Conservation (phyloP, 2,113 vertebrate species). For the Burhinus bistriatus region DNA sequence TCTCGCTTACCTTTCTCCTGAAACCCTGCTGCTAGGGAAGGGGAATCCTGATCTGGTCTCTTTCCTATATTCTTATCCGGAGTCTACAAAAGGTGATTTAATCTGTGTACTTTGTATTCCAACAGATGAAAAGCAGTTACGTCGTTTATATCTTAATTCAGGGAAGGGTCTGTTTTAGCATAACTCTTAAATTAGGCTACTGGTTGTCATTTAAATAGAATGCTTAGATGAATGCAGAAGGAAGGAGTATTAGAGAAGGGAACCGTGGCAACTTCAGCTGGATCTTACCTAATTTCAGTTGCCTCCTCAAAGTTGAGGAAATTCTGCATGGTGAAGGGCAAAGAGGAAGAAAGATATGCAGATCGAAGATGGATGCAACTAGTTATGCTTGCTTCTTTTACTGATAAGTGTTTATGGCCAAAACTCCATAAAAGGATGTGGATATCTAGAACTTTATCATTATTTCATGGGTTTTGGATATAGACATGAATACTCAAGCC, state of each 20-base stretch:
- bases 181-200: not conserved
- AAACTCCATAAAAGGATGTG: not conserved
- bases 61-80: not conserved
- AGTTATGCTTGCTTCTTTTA: not conserved
- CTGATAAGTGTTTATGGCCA: not conserved
- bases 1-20: not conserved
- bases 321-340: not conserved
- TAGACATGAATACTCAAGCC: not conserved
- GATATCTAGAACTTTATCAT: not conserved
- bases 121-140: not conserved
- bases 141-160: not conserved
- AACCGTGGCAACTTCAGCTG: not conserved
- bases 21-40: not conserved
- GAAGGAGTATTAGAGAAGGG: not conserved
- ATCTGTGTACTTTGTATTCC: not conserved
- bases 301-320: not conserved
- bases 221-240: not conserved
- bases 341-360: not conserved
- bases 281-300: not conserved
- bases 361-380: not conserved
- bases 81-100: not conserved
- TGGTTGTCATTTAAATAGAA: not conserved
- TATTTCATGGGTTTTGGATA: not conserved
- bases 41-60: not conserved
- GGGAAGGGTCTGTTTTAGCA: not conserved